These are phyloP conservation scores for Idaea biselata DNA, from an alignment of 2,888 invertebrate species.

Conservation along the genomic window DNA sequence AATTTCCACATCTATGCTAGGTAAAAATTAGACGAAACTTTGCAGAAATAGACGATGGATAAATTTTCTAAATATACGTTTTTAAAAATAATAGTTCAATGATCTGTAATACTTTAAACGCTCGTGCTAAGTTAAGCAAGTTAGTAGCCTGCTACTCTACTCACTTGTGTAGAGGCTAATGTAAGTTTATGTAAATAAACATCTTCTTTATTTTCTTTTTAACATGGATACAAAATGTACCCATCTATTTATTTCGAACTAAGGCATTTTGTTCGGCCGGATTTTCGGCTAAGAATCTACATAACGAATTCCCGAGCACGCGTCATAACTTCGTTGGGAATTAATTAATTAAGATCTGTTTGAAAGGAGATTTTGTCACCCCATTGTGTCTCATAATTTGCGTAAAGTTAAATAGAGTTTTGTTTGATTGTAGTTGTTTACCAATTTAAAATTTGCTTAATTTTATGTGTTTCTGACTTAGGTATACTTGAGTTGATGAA, in stretches of 20 bases:
- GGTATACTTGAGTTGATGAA: too few relatives aligned
- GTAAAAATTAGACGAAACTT: too few relatives aligned
- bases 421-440: conserved; percentile 25
- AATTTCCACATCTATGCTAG: too few relatives aligned
- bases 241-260: conserved; percentile 11
- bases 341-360: conserved; percentile 69
- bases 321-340: conserved; percentile 62
- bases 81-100: too few relatives aligned
- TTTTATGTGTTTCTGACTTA: conserved; percentile 4
- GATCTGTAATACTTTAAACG: too few relatives aligned
- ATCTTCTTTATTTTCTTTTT: neutral
- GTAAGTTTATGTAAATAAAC: too few relatives aligned
- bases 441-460: conserved; percentile 3
- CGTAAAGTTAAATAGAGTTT: conserved; percentile 34
- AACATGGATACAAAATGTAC: conserved; percentile 13
- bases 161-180: too few relatives aligned
- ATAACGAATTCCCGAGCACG: conserved; percentile 68
- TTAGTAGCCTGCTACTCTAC: too few relatives aligned
- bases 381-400: conserved; percentile 43
- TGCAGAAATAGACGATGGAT: too few relatives aligned
- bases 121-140: too few relatives aligned
- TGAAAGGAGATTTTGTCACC: conserved; percentile 46
- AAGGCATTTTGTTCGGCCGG: conserved; percentile 38
- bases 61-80: too few relatives aligned
- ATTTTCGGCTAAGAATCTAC: conserved; percentile 52